Percentiles rank a stretch among this genome's conserved stretches.
phyloP scores from a whole-genome alignment of 2,797 vertebrate genomes.

The Myotis planiceps region DNA sequence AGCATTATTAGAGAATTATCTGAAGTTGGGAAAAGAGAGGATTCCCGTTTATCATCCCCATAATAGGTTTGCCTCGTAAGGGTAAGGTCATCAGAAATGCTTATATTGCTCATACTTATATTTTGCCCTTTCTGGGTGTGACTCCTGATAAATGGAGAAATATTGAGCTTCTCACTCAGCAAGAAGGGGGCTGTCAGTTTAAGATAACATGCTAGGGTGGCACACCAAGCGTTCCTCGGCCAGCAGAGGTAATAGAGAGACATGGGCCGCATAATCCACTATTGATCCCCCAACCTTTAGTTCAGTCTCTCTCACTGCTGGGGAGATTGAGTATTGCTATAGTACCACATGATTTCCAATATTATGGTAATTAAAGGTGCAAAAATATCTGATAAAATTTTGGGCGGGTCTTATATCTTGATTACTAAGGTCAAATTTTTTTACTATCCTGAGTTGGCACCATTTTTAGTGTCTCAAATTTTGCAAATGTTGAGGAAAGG shows the following conservation, averaged over 20 bases:
- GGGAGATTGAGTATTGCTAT: neutral
- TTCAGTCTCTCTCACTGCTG: slow-evolving; percentile 28
- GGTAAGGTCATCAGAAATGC: neutral
- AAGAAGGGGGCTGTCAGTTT: neutral
- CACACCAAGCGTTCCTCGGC: neutral
- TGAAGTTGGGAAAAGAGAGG: neutral
- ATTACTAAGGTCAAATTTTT: neutral
- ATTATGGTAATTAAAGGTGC: neutral
- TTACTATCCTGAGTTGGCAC: neutral
- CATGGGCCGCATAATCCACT: neutral
- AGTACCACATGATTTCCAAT: slow-evolving; percentile 34
- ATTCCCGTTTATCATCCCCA: neutral
- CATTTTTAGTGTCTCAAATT: neutral
- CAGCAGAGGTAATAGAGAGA: neutral
- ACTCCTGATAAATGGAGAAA: neutral
- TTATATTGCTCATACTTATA: neutral
- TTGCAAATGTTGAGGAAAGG: neutral
- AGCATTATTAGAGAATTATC: neutral
- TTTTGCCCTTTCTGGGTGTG: neutral
- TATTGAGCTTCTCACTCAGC: neutral
- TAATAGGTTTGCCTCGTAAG: neutral
- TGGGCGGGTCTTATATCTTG: neutral
- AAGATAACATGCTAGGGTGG: neutral
- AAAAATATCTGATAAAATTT: neutral
- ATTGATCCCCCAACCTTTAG: neutral